phyloP scores from a whole-genome alignment of 2,113 vertebrate genomes.

The Toxostoma redivivum region DNA sequence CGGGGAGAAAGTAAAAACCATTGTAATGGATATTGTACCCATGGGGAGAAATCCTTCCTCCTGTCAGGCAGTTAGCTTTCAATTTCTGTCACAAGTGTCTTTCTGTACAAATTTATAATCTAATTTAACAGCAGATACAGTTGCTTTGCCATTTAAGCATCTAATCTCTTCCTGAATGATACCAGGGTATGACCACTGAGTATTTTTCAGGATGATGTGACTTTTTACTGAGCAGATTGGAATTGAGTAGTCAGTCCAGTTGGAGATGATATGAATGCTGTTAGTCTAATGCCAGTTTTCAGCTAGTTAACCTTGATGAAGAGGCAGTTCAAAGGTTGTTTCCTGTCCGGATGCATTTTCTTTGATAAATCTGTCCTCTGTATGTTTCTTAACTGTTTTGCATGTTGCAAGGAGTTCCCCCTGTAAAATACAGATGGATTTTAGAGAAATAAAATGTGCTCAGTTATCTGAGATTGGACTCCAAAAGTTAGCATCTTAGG shows the following conservation, averaged over 20 bases:
- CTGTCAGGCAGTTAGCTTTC: not conserved
- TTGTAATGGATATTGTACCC: not conserved
- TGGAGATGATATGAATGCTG: not conserved
- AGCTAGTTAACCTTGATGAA: not conserved
- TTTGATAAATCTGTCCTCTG: not conserved
- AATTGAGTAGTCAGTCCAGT: not conserved
- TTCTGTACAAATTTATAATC: not conserved
- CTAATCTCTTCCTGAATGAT: not conserved
- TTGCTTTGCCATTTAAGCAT: not conserved
- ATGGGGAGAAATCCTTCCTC: not conserved
- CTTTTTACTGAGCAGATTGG: not conserved
- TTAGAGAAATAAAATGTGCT: not conserved
- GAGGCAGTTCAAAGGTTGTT: not conserved
- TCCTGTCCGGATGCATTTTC: not conserved
- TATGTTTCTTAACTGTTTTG: not conserved
- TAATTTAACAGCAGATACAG: not conserved
- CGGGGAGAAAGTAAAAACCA: not conserved
- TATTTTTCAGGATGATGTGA: not conserved
- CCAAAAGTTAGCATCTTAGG: not conserved
- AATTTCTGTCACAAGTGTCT: not conserved
- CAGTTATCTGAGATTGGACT: not conserved
- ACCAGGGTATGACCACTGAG: not conserved
- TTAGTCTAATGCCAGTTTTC: not conserved
- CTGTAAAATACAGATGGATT: not conserved
- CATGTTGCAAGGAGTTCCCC: not conserved